Percentiles rank a stretch among this genome's conserved stretches.
Evolutionary conservation across 2,888 invertebrate species (phyloP).

Genomic region (Plagiodera versicolora): DNA sequence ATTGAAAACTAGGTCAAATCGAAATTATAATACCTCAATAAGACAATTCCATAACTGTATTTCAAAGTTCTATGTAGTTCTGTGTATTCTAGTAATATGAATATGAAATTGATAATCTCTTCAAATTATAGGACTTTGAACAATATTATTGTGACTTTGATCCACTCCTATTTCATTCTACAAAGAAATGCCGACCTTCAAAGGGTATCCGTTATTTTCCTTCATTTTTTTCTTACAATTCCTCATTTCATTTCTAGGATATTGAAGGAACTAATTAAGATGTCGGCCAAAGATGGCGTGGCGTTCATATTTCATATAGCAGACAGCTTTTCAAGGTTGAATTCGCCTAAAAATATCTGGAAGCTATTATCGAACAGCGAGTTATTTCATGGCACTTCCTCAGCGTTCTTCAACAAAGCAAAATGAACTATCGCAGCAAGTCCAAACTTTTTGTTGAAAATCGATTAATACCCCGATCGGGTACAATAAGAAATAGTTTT

Average conservation of each 20-base stretch:
- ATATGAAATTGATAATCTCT: no score
- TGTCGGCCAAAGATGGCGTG: background rate
- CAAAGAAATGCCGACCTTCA: no score
- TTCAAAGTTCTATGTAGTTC: no score
- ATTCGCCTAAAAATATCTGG: background rate
- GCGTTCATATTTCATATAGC: background rate
- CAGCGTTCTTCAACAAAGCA: background rate
- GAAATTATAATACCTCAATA: no score
- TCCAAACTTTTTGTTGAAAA: background rate
- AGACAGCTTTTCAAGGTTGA: background rate
- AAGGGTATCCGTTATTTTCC: no score
- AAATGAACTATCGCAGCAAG: background rate
- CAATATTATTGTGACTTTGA: no score
- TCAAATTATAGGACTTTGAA: no score
- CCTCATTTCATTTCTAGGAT: background rate
- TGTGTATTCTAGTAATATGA: no score
- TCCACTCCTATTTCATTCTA: no score
- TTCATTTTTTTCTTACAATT: no score
- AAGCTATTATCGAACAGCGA: background rate
- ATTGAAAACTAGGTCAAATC: no score
- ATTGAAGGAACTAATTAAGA: background rate
- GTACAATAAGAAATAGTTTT: background rate
- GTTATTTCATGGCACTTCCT: constrained; percentile 1
- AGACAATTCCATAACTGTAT: no score
- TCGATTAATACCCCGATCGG: background rate